Evolutionary conservation across 2,113 vertebrate species (phyloP).

Genomic region (Holacanthus passer): DNA sequence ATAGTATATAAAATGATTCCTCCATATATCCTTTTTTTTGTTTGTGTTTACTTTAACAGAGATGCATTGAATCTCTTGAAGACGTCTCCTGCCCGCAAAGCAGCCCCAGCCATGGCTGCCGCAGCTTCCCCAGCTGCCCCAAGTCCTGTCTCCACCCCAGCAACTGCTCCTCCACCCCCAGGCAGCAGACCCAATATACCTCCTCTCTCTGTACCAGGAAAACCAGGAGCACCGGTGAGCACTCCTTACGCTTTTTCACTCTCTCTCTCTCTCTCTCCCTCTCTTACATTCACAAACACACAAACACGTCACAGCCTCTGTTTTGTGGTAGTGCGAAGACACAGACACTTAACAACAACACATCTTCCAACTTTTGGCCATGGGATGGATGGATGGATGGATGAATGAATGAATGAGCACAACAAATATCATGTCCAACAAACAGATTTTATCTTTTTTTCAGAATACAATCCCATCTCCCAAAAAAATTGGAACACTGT

Average conservation of each 20-base stretch:
- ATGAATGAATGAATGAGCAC: too few relatives aligned
- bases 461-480: too few relatives aligned
- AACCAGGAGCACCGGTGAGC: conserved; percentile 88
- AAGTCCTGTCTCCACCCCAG: conserved; percentile 35
- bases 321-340: background rate
- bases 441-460: background rate
- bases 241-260: background rate
- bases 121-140: conserved; percentile 31
- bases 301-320: background rate
- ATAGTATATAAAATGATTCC: background rate
- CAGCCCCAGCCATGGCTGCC: conserved; percentile 29
- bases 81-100: conserved; percentile 70
- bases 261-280: background rate
- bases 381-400: background rate
- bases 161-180: conserved; percentile 65
- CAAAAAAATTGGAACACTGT: too few relatives aligned
- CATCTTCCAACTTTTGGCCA: background rate
- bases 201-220: conserved; percentile 89
- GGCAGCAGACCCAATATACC: conserved; percentile 87
- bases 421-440: background rate
- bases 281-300: background rate
- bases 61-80: conserved; percentile 93
- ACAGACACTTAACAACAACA: background rate
- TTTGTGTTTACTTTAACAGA: conserved; percentile 74
- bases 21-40: background rate